A percentile compares a stretch with the other conserved stretches of the same genome.
phyloP scores from a whole-genome alignment of 2,888 invertebrate species.

The Andrena flavipes region DNA sequence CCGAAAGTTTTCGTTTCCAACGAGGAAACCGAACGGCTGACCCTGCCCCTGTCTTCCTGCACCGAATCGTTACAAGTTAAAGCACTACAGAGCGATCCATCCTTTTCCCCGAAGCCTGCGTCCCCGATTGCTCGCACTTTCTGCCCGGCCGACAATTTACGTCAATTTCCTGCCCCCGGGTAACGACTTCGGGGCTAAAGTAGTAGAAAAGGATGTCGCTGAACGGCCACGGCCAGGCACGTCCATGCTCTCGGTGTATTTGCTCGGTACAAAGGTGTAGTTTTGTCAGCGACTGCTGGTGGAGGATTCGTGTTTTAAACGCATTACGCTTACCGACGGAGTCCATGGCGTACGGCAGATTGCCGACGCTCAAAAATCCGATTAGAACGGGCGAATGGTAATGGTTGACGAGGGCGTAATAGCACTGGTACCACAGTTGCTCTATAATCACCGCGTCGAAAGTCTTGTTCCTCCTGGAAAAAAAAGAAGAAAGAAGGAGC shows the following conservation, averaged over 20 bases:
- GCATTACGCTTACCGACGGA: slow-evolving; percentile 76
- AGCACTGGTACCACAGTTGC: slow-evolving; percentile 82
- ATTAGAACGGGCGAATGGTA: slow-evolving; percentile 80
- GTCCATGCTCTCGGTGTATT: neutral
- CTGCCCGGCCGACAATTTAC: slow-evolving; percentile 75
- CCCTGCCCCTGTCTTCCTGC: slow-evolving; percentile 16
- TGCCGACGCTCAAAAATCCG: slow-evolving; percentile 81
- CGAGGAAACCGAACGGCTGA: neutral
- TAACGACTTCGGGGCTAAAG: slow-evolving; percentile 48
- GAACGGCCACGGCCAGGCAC: neutral
- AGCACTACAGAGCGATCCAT: slow-evolving; percentile 70
- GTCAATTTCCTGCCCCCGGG: slow-evolving; percentile 72
- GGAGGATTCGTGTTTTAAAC: neutral
- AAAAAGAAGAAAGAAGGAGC: no score
- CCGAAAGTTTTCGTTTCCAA: neutral
- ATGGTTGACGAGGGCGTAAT: slow-evolving; percentile 78
- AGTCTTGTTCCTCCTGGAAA: slow-evolving; percentile 73
- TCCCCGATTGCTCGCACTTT: slow-evolving; percentile 72
- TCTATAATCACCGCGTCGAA: slow-evolving; percentile 81
- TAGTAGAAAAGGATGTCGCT: slow-evolving; percentile 18
- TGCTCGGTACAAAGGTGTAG: neutral
- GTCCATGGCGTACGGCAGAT: slow-evolving; percentile 81
- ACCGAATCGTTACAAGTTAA: slow-evolving; percentile 65
- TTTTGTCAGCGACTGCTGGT: no score
- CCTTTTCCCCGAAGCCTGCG: slow-evolving; percentile 57